Evolutionary conservation across 2,888 invertebrate genomes (phyloP), one percentile per base, ranked within the genome.

Genomic region (Andrena marginata): DNA sequence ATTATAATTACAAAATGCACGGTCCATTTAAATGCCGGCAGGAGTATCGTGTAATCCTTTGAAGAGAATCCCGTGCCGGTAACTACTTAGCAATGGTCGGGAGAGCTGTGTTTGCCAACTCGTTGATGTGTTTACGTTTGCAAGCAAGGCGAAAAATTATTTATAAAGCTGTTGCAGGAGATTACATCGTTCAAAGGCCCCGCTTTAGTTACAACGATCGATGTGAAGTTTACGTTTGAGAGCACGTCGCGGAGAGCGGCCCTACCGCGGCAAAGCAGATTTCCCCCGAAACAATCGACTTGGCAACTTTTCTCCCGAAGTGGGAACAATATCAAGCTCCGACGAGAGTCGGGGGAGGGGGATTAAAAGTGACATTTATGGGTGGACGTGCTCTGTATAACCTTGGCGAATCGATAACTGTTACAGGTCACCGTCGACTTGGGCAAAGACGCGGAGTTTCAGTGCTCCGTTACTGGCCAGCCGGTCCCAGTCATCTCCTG

Each of bases 391-490:
- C 65, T 98, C 92, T 96, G 97, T 89, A 97, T 97, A 90, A 97
- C 97, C 33, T 54, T 42, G 7, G 20, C 33, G 65, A 78, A 76
- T 73, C 76, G 72, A 83, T 86, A 68, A 67, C 73, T 84, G 94
- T 96, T 98, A 88, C 96, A 97, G 95, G 97, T 92, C 68, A 96
- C 97, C 85, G 97, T 98, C 78, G 98, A 98, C 94, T 96, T 97
- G 82, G 98, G 97, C 81, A 96, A 97, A 91, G 96, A 97, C 92
- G 97, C 98, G 67, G 96, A 96, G 91, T 97, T 99, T 93, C 97
- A 98, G 93, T 99, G 99, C 94, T 97, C 97, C 92, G 96, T 97
- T 73, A 96, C 96, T 80, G 99, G 99, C 6, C 97, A 97, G 95
- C 98, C 98, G n/a, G 91, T 80, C 23, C 94, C 91, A 48, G 85